Conservation (phyloP, 2,888 invertebrate species). For the Argyra leucocephala region DNA sequence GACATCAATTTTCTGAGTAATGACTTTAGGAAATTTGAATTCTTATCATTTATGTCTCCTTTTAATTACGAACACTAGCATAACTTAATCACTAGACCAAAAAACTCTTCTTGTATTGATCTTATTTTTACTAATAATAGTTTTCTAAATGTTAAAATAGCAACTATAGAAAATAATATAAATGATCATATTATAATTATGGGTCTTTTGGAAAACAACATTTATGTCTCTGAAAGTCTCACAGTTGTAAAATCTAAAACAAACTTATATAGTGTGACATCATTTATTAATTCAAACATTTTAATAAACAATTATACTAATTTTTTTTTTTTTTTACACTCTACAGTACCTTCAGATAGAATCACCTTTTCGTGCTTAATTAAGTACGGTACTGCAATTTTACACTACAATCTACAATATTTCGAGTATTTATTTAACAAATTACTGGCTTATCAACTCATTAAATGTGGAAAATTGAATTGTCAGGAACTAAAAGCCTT, state of each 20-base stretch:
- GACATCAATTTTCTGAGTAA: neutral
- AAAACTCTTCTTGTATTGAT: neutral
- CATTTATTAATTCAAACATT: neutral
- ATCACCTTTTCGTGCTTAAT: too few relatives aligned
- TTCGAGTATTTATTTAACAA: too few relatives aligned
- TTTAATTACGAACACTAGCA: neutral
- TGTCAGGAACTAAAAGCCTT: too few relatives aligned
- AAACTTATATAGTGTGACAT: neutral
- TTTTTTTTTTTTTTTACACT: too few relatives aligned
- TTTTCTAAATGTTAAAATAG: neutral
- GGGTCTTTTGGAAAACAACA: neutral
- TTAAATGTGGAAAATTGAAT: too few relatives aligned
- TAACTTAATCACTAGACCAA: neutral
- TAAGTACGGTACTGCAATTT: too few relatives aligned
- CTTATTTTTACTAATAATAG: neutral
- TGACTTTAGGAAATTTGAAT: neutral
- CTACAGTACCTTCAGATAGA: too few relatives aligned
- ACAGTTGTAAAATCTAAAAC: constrained; percentile 8
- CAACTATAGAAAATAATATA: neutral
- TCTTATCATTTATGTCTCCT: neutral
- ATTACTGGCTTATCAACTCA: too few relatives aligned
- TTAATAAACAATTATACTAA: neutral
- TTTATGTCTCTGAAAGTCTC: neutral
- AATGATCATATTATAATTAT: neutral
- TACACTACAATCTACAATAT: too few relatives aligned